phyloP scores from a whole-genome alignment of 2,888 invertebrate genomes.

The Aphidius colemani region DNA sequence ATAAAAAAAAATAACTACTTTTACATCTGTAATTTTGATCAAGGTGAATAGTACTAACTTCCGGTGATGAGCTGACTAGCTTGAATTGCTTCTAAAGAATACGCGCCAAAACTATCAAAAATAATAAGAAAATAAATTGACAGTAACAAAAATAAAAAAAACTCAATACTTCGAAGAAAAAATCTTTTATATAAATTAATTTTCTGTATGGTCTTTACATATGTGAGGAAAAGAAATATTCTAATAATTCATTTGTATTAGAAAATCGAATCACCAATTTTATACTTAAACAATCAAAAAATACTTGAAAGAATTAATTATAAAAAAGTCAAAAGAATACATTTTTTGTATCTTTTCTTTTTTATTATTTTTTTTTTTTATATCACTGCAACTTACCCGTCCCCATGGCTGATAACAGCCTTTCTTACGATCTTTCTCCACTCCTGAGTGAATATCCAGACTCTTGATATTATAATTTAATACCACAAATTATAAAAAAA shows the following conservation, averaged over 20 bases:
- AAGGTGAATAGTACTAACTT: too few species aligned
- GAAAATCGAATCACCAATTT: neutral
- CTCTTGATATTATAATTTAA: constrained; percentile 38
- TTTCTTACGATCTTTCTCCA: constrained; percentile 37
- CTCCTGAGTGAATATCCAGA: constrained; percentile 43
- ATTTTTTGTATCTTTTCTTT: constrained; percentile 1
- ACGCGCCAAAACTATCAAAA: too few species aligned
- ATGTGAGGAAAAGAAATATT: too few species aligned
- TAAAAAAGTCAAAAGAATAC: constrained; percentile 2
- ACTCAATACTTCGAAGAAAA: too few species aligned
- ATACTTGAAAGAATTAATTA: neutral
- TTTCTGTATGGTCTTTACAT: too few species aligned
- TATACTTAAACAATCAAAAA: neutral
- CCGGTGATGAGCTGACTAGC: too few species aligned
- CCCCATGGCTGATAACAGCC: constrained; percentile 55
- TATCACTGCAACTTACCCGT: constrained; percentile 49
- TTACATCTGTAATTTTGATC: too few species aligned
- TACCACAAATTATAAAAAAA: constrained; percentile 19
- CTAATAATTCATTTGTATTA: too few species aligned
- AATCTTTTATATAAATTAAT: too few species aligned
- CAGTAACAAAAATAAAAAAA: too few species aligned
- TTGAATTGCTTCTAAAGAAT: too few species aligned
- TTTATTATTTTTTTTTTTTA: neutral
- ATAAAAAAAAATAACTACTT: constrained; percentile 7
- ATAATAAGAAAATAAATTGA: too few species aligned